Evolutionary conservation across 2,797 vertebrate species (phyloP).

Genomic region (Sebastes itinus): DNA sequence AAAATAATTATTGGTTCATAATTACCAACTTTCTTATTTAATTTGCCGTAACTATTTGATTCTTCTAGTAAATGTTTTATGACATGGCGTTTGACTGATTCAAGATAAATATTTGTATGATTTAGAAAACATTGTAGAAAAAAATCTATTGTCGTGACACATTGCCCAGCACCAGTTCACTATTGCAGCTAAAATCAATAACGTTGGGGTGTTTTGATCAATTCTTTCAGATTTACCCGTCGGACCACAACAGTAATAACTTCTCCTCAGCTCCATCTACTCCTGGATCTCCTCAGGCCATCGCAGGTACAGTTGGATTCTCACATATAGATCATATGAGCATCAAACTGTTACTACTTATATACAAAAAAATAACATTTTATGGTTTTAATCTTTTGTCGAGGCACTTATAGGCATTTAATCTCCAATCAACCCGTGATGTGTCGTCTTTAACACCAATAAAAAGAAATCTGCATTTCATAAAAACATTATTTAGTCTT

Average conservation of each 20-base stretch:
- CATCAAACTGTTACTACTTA: neutral
- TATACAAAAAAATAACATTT: neutral
- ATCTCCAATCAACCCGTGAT: neutral
- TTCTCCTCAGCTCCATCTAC: conserved; percentile 95
- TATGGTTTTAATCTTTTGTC: neutral
- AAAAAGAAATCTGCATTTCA: neutral
- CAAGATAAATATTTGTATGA: neutral
- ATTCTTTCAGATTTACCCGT: conserved; percentile 92
- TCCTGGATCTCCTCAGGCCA: conserved; percentile 95
- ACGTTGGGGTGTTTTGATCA: conserved; percentile 5
- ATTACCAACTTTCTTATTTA: neutral
- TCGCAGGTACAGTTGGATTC: conserved; percentile 84
- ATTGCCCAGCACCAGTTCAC: neutral
- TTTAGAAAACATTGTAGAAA: neutral
- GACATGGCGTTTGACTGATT: neutral
- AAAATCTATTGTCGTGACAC: neutral
- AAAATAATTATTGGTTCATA: neutral
- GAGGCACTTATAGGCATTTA: neutral
- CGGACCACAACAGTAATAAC: conserved; percentile 98
- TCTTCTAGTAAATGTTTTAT: neutral
- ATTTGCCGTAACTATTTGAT: neutral
- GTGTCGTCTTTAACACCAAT: neutral
- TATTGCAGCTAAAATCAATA: neutral
- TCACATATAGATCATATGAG: neutral
- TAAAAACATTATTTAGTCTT: neutral